phyloP scores from a whole-genome alignment of 2,888 invertebrate genomes.

The Oscheius myriophilus region DNA sequence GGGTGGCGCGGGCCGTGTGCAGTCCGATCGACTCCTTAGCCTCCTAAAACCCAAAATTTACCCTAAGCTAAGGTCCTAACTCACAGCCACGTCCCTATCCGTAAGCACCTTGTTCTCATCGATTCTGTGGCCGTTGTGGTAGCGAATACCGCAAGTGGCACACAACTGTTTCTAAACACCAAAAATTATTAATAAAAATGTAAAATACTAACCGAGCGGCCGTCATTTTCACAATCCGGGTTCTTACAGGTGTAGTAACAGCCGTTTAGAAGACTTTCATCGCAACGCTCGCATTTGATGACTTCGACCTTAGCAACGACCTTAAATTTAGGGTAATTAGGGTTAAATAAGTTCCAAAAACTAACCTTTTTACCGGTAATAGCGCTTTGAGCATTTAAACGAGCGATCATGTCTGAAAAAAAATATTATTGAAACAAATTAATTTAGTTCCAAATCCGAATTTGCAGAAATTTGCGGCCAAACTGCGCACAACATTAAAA shows the following conservation, averaged over 20 bases:
- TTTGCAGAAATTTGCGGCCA: no score
- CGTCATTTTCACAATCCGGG: no score
- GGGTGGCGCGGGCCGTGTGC: conserved; percentile 16
- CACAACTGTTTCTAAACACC: conserved; percentile 29
- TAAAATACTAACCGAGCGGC: background rate
- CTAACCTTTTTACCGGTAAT: background rate
- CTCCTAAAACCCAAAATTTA: conserved; percentile 8
- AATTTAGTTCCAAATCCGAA: background rate
- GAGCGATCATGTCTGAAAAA: conserved; percentile 31
- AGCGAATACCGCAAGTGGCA: conserved; percentile 42
- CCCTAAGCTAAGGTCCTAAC: background rate
- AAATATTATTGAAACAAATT: background rate
- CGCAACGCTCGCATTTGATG: no score
- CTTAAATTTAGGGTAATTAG: no score
- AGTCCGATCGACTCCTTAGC: conserved; percentile 15
- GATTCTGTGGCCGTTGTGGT: conserved; percentile 45
- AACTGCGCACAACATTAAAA: no score
- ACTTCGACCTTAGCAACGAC: no score
- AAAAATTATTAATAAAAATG: background rate
- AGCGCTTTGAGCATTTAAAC: conserved; percentile 8
- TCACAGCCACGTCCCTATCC: conserved; percentile 24
- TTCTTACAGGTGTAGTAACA: no score
- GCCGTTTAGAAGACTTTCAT: no score
- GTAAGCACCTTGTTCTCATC: conserved; percentile 34
- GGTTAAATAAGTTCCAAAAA: no score